Conservation (phyloP, 2,888 invertebrate genomes). For the Phasia obesa region DNA sequence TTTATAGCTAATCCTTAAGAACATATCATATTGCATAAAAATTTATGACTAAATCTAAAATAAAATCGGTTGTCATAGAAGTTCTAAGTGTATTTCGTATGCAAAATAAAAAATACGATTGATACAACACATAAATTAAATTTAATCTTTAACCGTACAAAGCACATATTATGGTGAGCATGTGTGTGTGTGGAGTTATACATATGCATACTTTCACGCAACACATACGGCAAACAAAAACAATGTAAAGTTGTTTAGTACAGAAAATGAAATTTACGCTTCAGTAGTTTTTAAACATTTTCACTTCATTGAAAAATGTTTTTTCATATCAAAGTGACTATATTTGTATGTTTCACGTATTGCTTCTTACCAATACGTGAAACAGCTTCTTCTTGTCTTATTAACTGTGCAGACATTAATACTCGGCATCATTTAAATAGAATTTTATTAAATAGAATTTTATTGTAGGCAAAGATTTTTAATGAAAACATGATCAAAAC, state of each 20-base stretch:
- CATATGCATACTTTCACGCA: not conserved
- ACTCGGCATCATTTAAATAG: slow-evolving; percentile 3
- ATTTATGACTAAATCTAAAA: not conserved
- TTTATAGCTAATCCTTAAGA: not conserved
- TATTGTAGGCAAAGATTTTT: too few species aligned
- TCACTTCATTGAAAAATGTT: slow-evolving; percentile 57
- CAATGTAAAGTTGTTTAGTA: slow-evolving; percentile 7
- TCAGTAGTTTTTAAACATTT: slow-evolving; percentile 57
- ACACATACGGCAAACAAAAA: too few species aligned
- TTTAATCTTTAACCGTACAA: not conserved
- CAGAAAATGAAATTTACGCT: slow-evolving; percentile 49
- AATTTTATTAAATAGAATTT: not conserved
- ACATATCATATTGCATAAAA: not conserved
- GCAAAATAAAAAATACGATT: not conserved
- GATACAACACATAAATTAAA: slow-evolving; percentile 33
- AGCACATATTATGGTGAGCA: too few species aligned
- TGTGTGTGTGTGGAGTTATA: not conserved
- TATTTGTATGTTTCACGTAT: slow-evolving; percentile 25
- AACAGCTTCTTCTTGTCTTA: slow-evolving; percentile 8
- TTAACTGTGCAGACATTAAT: slow-evolving; percentile 2
- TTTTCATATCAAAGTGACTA: slow-evolving; percentile 32
- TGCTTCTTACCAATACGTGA: slow-evolving; percentile 8
- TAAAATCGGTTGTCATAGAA: not conserved
- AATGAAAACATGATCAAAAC: too few species aligned
- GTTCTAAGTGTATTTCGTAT: slow-evolving; percentile 4